Evolutionary conservation across 2,113 vertebrate species (phyloP).

Genomic region (Bubo bubo): DNA sequence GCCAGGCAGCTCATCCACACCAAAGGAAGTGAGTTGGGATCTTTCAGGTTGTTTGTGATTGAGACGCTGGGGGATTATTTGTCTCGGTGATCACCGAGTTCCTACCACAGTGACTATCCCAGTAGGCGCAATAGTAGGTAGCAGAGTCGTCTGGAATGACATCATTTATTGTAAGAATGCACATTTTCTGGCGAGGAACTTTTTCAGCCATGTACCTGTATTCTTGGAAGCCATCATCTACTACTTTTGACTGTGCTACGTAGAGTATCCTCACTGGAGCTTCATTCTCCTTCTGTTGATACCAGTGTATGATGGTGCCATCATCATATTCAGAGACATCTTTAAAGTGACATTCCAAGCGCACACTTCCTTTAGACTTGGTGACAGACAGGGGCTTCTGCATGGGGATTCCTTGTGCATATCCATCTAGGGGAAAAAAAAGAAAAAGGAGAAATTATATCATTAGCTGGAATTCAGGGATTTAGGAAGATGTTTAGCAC

Average conservation of each 20-base stretch:
- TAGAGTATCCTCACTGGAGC: not conserved
- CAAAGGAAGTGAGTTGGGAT: not conserved
- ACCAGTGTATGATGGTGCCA: accelerated
- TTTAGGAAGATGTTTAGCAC: not conserved
- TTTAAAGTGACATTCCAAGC: not conserved
- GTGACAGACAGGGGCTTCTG: not conserved
- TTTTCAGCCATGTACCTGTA: not conserved
- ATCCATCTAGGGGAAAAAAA: not conserved
- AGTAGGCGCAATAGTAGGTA: conserved; percentile 20
- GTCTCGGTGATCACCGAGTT: not conserved
- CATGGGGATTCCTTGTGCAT: not conserved
- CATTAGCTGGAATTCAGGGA: not conserved
- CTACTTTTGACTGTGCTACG: accelerated
- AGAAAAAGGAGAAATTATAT: not conserved
- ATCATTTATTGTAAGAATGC: not conserved
- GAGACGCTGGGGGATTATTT: not conserved
- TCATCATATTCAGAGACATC: not conserved
- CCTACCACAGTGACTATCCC: not conserved
- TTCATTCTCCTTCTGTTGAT: not conserved
- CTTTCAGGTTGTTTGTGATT: not conserved
- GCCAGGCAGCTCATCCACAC: not conserved
- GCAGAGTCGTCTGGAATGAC: not conserved
- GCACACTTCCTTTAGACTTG: not conserved
- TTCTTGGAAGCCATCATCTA: not conserved
- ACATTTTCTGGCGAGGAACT: not conserved